phyloP scores from a whole-genome alignment of 2,113 vertebrate genomes.

The Ctenodactylus gundi region DNA sequence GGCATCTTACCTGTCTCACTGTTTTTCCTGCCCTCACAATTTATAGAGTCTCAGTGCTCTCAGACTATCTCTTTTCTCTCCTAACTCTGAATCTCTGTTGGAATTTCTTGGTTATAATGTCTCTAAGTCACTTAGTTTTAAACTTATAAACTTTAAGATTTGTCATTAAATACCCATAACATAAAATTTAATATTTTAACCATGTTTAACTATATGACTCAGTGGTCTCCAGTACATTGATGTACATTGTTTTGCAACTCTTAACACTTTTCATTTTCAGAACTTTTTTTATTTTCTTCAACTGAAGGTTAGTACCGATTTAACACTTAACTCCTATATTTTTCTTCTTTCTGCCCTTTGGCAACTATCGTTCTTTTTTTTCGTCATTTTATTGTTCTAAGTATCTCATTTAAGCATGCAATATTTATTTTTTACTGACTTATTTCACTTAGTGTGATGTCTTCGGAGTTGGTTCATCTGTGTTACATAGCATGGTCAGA shows the following conservation, averaged over 20 bases:
- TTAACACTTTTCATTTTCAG: not conserved
- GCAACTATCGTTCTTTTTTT: not conserved
- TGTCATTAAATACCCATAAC: not conserved
- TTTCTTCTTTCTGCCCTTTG: no score
- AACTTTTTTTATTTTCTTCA: not conserved
- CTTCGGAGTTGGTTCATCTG: not conserved
- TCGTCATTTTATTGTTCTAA: not conserved
- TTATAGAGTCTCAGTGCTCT: not conserved
- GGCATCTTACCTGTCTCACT: not conserved
- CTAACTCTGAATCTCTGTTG: not conserved
- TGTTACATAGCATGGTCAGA: not conserved
- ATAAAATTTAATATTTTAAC: not conserved
- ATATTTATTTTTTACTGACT: not conserved
- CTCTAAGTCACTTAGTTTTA: conserved; percentile 9
- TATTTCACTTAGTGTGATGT: not conserved
- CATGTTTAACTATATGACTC: not conserved
- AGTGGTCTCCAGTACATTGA: not conserved
- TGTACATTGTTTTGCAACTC: rapidly evolving
- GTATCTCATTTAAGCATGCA: not conserved
- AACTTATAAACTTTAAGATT: not conserved
- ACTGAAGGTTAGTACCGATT: not conserved
- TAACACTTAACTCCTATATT: not conserved
- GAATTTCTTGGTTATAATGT: not conserved
- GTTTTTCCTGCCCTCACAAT: not conserved
- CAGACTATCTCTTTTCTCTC: not conserved